These are phyloP conservation scores for Oreortyx pictus DNA, from an alignment of 2,797 vertebrate species.

Conservation along the genomic window DNA sequence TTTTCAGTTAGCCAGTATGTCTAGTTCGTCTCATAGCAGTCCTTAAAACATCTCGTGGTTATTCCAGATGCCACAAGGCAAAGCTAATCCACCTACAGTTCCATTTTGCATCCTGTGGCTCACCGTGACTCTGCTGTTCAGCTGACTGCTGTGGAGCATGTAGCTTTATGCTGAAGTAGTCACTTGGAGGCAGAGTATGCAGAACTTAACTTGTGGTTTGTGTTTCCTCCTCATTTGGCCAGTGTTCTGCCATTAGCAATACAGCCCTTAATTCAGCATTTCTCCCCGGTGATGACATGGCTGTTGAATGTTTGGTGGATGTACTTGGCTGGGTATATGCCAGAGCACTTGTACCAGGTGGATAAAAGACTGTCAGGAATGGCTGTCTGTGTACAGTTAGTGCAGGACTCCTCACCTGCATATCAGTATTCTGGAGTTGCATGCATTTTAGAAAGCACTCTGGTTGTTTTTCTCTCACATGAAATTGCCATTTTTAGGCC, in stretches of 20 bases:
- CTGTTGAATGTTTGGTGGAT: background rate
- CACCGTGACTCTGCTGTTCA: accelerated
- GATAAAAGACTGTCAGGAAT: background rate
- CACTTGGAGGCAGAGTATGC: background rate
- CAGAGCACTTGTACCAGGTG: background rate
- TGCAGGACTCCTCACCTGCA: background rate
- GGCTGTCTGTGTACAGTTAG: background rate
- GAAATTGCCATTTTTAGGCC: background rate
- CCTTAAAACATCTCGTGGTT: background rate
- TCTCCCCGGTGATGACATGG: accelerated
- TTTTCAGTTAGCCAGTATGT: no score
- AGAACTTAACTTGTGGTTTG: background rate
- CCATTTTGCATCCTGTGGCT: background rate
- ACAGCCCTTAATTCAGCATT: background rate
- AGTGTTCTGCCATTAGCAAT: background rate
- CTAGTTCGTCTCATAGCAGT: no score
- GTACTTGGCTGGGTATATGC: background rate
- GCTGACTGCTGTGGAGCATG: background rate
- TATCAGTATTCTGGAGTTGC: background rate
- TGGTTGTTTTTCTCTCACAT: background rate
- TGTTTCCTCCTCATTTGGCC: background rate
- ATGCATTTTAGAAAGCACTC: background rate
- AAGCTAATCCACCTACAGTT: background rate
- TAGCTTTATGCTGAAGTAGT: background rate
- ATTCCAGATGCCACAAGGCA: background rate